A percentile compares a stretch with the other conserved stretches of the same genome.
These are phyloP conservation scores for Drosophila yooni DNA, from an alignment of 2,888 invertebrate genomes.

Conservation along the genomic window DNA sequence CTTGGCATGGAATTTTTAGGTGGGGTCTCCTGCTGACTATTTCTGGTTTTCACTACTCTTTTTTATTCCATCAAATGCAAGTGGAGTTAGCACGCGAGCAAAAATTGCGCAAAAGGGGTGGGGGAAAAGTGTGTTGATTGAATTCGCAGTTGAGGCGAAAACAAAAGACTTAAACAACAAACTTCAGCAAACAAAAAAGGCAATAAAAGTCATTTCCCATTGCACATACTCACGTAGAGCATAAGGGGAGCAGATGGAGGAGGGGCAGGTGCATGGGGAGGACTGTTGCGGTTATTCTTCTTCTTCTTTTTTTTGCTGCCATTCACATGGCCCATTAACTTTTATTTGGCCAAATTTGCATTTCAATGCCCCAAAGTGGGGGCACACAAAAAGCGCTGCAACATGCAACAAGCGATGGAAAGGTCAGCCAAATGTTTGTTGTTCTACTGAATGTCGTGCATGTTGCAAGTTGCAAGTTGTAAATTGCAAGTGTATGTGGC, in stretches of 20 bases:
- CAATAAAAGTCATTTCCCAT: slow-evolving; percentile 74
- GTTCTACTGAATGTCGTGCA: slow-evolving; percentile 68
- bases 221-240: slow-evolving; percentile 45
- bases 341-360: slow-evolving; percentile 80
- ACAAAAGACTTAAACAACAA: slow-evolving; percentile 68
- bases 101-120: slow-evolving; percentile 29
- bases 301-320: slow-evolving; percentile 57
- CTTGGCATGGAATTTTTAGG: slow-evolving; percentile 48
- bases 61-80: slow-evolving; percentile 25
- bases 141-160: slow-evolving; percentile 44
- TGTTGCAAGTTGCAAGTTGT: slow-evolving; percentile 71
- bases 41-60: slow-evolving; percentile 24
- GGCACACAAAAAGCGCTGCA: slow-evolving; percentile 40
- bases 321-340: slow-evolving; percentile 81
- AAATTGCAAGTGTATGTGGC: slow-evolving; percentile 50
- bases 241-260: neutral
- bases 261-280: neutral
- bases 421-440: slow-evolving; percentile 80
- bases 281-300: slow-evolving; percentile 42
- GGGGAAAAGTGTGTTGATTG: slow-evolving; percentile 37
- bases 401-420: slow-evolving; percentile 70
- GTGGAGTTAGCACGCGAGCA: slow-evolving; percentile 41
- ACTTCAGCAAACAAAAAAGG: slow-evolving; percentile 43
- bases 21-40: slow-evolving; percentile 22
- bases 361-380: slow-evolving; percentile 77